Conservation (phyloP, 2,888 invertebrate species). For the Crioceris asparagi region DNA sequence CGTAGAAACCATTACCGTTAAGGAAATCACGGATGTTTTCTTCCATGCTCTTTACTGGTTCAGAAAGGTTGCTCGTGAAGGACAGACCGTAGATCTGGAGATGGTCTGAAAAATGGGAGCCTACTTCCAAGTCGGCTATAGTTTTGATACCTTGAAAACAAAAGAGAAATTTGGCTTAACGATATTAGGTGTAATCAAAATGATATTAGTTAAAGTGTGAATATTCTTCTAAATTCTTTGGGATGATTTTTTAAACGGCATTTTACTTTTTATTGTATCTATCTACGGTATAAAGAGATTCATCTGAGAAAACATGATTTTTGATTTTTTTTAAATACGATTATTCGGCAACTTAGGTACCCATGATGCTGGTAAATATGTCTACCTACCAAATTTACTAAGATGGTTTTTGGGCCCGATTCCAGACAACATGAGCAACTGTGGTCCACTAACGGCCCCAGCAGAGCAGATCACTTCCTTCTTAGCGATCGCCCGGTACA, state of each 20-base stretch:
- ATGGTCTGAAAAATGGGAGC: constrained; percentile 68
- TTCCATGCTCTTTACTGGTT: constrained; percentile 8
- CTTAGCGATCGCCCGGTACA: constrained; percentile 44
- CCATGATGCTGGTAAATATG: no score
- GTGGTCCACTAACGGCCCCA: constrained; percentile 71
- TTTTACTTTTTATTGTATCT: no score
- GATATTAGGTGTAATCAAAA: no score
- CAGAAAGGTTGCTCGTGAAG: constrained; percentile 54
- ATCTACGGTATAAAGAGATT: no score
- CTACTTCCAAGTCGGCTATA: constrained; percentile 54
- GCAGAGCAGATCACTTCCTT: constrained; percentile 71
- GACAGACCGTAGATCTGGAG: constrained; percentile 58
- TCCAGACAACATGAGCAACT: constrained; percentile 73
- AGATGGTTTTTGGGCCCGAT: constrained; percentile 56
- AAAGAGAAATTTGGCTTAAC: no score
- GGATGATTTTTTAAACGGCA: not conserved
- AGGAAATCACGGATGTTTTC: constrained; percentile 43
- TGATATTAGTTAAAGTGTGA: no score
- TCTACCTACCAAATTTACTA: constrained; percentile 36
- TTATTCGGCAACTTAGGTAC: not conserved
- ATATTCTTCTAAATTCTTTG: not conserved
- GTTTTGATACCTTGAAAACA: constrained; percentile 39
- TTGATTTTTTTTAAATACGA: not conserved
- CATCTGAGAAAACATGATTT: no score
- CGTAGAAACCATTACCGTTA: constrained; percentile 13